Evolutionary conservation across 2,113 vertebrate species (phyloP).

Genomic region (Chloropsis hardwickii): DNA sequence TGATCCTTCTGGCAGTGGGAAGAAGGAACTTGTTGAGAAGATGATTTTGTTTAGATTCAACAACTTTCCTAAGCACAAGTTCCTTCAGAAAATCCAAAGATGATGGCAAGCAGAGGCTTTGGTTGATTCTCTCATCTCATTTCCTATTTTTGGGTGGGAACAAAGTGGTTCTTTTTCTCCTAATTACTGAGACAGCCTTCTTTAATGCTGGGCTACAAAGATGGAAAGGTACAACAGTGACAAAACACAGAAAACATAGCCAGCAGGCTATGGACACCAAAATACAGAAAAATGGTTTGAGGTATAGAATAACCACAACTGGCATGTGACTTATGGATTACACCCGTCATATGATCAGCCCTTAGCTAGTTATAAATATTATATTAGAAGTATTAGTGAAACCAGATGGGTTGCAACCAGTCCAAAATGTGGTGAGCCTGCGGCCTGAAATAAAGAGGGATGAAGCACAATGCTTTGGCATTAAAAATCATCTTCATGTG

Average conservation of each 20-base stretch:
- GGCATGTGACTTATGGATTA: slow-evolving; percentile 51
- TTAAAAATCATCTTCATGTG: slow-evolving; percentile 24
- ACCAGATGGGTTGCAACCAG: slow-evolving; percentile 58
- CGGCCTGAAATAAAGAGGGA: slow-evolving; percentile 40
- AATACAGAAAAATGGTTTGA: background rate
- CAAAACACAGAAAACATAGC: background rate
- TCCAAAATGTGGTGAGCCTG: slow-evolving; percentile 60
- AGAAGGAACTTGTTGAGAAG: background rate
- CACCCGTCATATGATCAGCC: slow-evolving; percentile 23
- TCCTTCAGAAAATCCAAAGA: slow-evolving; percentile 8
- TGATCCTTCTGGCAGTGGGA: background rate
- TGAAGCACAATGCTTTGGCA: slow-evolving; percentile 63
- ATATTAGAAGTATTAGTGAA: slow-evolving; percentile 59
- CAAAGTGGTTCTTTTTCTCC: background rate
- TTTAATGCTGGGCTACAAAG: background rate
- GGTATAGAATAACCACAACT: background rate
- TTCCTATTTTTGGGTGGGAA: background rate
- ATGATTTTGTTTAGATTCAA: background rate
- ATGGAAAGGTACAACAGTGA: background rate
- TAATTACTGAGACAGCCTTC: background rate
- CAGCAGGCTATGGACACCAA: background rate
- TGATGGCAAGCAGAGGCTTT: background rate
- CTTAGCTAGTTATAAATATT: slow-evolving; percentile 54
- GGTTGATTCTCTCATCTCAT: background rate
- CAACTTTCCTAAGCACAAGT: background rate